These are phyloP conservation scores for Eunapius fragilis DNA, from an alignment of 37 sponge, comb jelly and placozoan genomes.

Conservation along the genomic window DNA sequence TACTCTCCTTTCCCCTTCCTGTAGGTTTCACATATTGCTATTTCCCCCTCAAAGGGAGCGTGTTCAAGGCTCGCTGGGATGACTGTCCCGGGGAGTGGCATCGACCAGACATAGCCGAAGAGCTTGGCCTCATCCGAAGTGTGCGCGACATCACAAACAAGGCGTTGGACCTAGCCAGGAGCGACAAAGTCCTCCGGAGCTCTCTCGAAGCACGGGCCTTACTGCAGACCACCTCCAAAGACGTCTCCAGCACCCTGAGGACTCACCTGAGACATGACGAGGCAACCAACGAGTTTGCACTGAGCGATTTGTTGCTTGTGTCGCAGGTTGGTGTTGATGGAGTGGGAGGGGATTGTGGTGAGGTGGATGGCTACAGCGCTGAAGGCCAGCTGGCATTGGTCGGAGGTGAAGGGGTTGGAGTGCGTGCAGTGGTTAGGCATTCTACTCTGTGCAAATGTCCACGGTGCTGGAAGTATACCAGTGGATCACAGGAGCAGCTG, in stretches of 20 bases:
- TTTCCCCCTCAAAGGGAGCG: conserved; percentile 41
- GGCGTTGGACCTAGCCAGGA: conserved; percentile 42
- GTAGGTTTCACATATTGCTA: not conserved
- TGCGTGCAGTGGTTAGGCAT: conserved; percentile 8
- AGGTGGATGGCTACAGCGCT: not conserved
- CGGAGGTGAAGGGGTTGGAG: conserved; percentile 11
- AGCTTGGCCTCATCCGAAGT: conserved; percentile 29
- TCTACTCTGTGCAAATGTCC: conserved; percentile 64
- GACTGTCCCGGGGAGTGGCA: conserved; percentile 60
- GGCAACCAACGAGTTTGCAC: not conserved
- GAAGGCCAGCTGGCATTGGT: not conserved
- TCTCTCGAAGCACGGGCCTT: conserved; percentile 53
- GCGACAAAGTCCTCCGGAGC: conserved; percentile 49
- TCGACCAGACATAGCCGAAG: conserved; percentile 19
- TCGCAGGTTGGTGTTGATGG: conserved; percentile 12
- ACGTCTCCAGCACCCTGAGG: not conserved
- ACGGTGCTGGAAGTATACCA: conserved; percentile 78
- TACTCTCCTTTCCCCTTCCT: no score
- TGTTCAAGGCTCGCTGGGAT: conserved; percentile 70
- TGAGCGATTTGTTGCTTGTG: conserved; percentile 41
- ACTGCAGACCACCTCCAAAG: conserved; percentile 18
- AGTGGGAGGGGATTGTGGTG: not conserved
- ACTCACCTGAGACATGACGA: not conserved
- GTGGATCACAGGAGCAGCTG: conserved; percentile 16
- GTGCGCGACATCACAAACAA: conserved; percentile 42